Conservation (phyloP, 2,888 invertebrate genomes). For the Tachina grossa region DNA sequence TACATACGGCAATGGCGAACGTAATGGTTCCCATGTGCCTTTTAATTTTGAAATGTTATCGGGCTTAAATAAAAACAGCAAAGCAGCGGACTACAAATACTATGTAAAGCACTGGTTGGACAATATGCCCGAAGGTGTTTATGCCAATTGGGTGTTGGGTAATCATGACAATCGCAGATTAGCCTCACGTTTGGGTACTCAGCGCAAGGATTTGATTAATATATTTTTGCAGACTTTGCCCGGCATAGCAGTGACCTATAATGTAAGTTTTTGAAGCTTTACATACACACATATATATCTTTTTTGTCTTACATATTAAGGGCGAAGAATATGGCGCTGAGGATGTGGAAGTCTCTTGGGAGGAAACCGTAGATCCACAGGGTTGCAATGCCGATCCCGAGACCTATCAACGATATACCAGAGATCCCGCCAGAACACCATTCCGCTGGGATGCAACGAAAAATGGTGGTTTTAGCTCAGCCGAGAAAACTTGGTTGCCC, state of each 20-base stretch:
- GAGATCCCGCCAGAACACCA: conserved; percentile 86
- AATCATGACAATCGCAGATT: conserved; percentile 89
- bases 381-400: conserved; percentile 84
- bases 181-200: conserved; percentile 87
- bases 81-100: conserved; percentile 73
- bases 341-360: conserved; percentile 84
- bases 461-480: conserved; percentile 78
- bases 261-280: conserved; percentile 83
- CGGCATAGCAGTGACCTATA: conserved; percentile 92
- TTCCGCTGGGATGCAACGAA: conserved; percentile 85
- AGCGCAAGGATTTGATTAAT: conserved; percentile 90
- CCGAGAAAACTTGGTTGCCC: conserved; percentile 76
- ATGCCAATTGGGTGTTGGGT: conserved; percentile 88
- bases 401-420: conserved; percentile 84
- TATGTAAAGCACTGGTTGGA: conserved; percentile 84
- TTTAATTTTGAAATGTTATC: conserved; percentile 86
- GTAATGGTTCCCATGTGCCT: conserved; percentile 85
- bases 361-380: conserved; percentile 84
- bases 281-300: neutral
- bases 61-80: conserved; percentile 47
- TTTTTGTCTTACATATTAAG: conserved; percentile 79
- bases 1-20: conserved; percentile 84
- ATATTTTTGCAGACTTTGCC: conserved; percentile 92
- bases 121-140: conserved; percentile 84
- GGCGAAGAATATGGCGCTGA: conserved; percentile 81